Evolutionary conservation across 2,113 vertebrate species (phyloP).

Genomic region (Verasper variegatus): DNA sequence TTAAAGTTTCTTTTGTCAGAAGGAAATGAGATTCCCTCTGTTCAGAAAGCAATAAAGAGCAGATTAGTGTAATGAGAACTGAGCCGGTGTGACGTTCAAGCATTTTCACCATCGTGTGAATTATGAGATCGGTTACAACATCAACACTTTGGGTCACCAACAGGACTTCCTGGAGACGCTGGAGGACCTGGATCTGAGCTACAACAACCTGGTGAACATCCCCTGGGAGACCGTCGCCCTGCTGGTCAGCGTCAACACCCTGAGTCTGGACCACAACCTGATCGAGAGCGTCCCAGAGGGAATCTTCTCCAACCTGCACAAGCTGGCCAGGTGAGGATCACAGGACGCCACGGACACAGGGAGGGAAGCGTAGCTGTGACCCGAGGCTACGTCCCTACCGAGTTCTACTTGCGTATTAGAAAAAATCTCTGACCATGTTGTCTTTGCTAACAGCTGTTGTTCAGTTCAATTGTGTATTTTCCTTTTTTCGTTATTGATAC

Average conservation of each 20-base stretch:
- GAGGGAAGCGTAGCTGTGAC: too few species aligned
- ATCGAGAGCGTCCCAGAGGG: slow-evolving; percentile 86
- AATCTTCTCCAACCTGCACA: slow-evolving; percentile 87
- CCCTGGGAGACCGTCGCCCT: slow-evolving; percentile 85
- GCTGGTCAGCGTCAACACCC: slow-evolving; percentile 85
- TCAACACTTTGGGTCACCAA: not conserved
- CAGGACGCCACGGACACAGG: not conserved
- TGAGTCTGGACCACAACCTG: slow-evolving; percentile 87
- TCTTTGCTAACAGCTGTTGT: too few species aligned
- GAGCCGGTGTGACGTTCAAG: not conserved
- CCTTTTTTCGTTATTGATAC: too few species aligned
- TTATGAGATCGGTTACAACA: slow-evolving; percentile 2
- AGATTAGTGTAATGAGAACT: slow-evolving; percentile 25
- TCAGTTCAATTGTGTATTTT: too few species aligned
- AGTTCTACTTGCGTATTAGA: too few species aligned
- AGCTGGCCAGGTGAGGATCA: slow-evolving; percentile 78
- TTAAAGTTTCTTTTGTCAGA: slow-evolving; percentile 8
- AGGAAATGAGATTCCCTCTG: slow-evolving; percentile 24
- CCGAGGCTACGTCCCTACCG: too few species aligned
- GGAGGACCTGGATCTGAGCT: slow-evolving; percentile 87
- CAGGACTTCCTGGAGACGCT: slow-evolving; percentile 86
- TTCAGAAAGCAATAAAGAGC: slow-evolving; percentile 11
- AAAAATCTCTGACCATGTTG: too few species aligned
- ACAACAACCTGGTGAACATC: slow-evolving; percentile 85
- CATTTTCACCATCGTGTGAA: slow-evolving; percentile 15